A percentile compares a stretch with the other conserved stretches of the same genome.
These are phyloP conservation scores for Icerya purchasi DNA, from an alignment of 2,888 invertebrate species.

Conservation along the genomic window DNA sequence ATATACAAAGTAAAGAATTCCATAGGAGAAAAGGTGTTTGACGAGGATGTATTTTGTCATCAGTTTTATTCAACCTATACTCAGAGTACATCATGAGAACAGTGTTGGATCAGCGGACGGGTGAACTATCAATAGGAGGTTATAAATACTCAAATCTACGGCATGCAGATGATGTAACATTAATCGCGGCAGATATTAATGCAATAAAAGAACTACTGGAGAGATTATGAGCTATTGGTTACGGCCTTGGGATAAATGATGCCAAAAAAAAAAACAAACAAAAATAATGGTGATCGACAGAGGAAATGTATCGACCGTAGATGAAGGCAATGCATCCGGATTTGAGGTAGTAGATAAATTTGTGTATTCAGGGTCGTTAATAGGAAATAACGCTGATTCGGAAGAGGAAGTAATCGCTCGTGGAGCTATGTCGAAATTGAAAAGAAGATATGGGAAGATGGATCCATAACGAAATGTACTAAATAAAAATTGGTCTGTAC, in stretches of 20 bases:
- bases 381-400: neutral
- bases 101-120: neutral
- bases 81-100: neutral
- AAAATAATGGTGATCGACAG: neutral
- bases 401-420: neutral
- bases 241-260: neutral
- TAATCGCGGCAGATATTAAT: neutral
- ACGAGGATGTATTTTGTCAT: slow-evolving; percentile 1
- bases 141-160: neutral
- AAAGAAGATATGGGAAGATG: neutral
- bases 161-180: neutral
- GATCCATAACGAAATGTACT: neutral
- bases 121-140: neutral
- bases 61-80: neutral
- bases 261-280: neutral
- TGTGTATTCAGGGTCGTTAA: neutral
- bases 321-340: neutral
- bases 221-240: neutral
- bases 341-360: neutral
- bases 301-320: neutral
- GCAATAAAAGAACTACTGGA: neutral
- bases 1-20: neutral
- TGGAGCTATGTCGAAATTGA: neutral
- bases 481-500: neutral
- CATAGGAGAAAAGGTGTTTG: no score